Conservation (phyloP, 2,797 vertebrate species). For the Cottoperca gobio region DNA sequence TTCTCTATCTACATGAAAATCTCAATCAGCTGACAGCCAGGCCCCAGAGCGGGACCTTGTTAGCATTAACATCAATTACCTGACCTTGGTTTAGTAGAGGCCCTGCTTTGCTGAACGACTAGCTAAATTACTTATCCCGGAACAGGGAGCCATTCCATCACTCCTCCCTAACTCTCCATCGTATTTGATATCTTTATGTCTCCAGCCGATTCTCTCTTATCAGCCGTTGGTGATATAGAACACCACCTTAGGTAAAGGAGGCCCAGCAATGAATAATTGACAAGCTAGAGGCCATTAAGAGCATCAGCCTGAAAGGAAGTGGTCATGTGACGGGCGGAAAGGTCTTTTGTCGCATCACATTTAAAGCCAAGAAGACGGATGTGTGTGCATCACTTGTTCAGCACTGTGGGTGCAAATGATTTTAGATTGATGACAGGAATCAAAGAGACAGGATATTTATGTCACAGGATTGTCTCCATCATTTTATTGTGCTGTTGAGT, state of each 20-base stretch:
- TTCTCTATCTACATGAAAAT: slow-evolving; percentile 64
- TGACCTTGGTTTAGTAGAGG: slow-evolving; percentile 74
- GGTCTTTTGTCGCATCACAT: slow-evolving; percentile 58
- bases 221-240: slow-evolving; percentile 67
- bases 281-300: slow-evolving; percentile 78
- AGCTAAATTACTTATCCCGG: slow-evolving; percentile 71
- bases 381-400: slow-evolving; percentile 13
- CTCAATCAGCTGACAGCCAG: slow-evolving; percentile 48
- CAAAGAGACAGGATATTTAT: slow-evolving; percentile 16
- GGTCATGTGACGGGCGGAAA: slow-evolving; percentile 59
- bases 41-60: slow-evolving; percentile 48
- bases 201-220: slow-evolving; percentile 51
- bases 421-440: slow-evolving; percentile 31
- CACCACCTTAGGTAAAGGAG: slow-evolving; percentile 72
- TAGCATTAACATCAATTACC: slow-evolving; percentile 81
- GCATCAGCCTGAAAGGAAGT: slow-evolving; percentile 65
- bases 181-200: slow-evolving; percentile 51
- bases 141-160: slow-evolving; percentile 34
- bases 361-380: slow-evolving; percentile 32
- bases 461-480: neutral
- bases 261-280: slow-evolving; percentile 84
- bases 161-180: slow-evolving; percentile 31
- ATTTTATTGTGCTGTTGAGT: neutral
- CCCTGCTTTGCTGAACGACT: slow-evolving; percentile 50
- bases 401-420: slow-evolving; percentile 22